Base-by-base conservation (phyloP, 2,888 invertebrate species). In the Drosophila neonasuta region DNA sequence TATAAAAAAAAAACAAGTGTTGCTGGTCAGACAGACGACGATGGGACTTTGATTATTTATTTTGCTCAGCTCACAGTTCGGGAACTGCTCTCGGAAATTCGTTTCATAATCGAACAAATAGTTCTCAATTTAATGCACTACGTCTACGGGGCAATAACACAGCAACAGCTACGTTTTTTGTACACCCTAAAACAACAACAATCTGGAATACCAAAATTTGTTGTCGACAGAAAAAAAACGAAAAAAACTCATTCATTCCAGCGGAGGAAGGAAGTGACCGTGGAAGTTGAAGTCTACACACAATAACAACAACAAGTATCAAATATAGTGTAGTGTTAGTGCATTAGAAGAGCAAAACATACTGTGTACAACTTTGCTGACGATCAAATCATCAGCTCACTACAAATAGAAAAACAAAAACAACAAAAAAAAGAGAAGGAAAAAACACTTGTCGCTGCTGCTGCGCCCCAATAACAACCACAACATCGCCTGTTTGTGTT, bases 71-170 rank as follows among this genome's bases (percentile, higher is more conserved):
- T 76, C 61, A 36, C n/a, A 57, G 73, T 58, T 71, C 58, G 39
- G 13, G 13, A 41, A 41, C 15, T 55, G 49, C 44, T 68, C 44
- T 68, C 68, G 64, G 48, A 64, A 74, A 59, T 67, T 68, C 75
- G 85, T 81, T 81, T 81, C 85, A 81, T 81, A 81, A 81, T 81
- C 86, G 65, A 36, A 36, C 36, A 36, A 36, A n/a, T 15, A 17
- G 68, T 71, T 75, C 63, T 42, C 56, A 52, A 45, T 61, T 61
- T 49, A 54, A 20, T 59, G 36, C 45, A 63, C 44, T 44, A 42
- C 46, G 56, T 56, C 55, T 45, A 58, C 34, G 54, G 63, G 56
- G 10, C 32, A 32, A 32, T 10, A 74, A 66, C 66, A 75, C 45
- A 36, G 36, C 56, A 66, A 66, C 34, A 45, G 24, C 45, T 59